Evolutionary conservation across 1,140 invertebrate genomes (phyloP).

Genomic region (Steinernema khuongi): DNA sequence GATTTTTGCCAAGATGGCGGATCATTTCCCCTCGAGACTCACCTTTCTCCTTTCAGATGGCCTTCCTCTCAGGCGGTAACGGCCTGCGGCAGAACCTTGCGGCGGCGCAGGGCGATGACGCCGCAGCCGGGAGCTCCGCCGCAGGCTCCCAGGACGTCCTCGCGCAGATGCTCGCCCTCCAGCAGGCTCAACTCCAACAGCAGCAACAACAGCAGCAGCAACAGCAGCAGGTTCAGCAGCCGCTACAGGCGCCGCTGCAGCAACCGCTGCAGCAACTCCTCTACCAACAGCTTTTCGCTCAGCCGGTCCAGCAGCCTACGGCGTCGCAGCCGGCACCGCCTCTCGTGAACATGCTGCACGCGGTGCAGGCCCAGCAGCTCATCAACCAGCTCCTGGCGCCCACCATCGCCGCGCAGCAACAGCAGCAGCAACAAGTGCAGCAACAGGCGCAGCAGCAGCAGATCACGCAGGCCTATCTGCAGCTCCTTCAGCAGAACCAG

Average conservation of each 20-base stretch:
- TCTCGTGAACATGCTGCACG: slow-evolving; percentile 4
- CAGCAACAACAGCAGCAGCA: slow-evolving; percentile 1
- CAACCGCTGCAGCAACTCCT: slow-evolving; percentile 20
- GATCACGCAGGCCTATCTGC: slow-evolving; percentile 16
- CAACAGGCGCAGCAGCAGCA: not conserved
- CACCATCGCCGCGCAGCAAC: slow-evolving; percentile 22
- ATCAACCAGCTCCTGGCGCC: slow-evolving; percentile 29
- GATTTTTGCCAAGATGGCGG: no score
- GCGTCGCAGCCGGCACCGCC: not conserved
- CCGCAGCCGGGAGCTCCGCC: not conserved
- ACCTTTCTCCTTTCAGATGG: not conserved
- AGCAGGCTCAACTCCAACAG: not conserved
- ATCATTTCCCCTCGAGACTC: no score
- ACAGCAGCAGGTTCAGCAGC: slow-evolving; percentile 21
- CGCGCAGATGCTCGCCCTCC: not conserved
- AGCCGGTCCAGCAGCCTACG: slow-evolving; percentile 17
- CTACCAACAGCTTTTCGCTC: slow-evolving; percentile 27
- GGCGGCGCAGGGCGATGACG: not conserved
- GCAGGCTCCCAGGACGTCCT: not conserved
- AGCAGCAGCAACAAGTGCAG: slow-evolving; percentile 17
- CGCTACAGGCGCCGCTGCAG: slow-evolving; percentile 28
- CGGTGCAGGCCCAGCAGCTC: slow-evolving; percentile 12
- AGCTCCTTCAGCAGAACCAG: slow-evolving; percentile 19
- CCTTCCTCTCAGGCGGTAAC: not conserved
- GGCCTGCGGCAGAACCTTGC: not conserved